phyloP scores from a whole-genome alignment of 2,797 vertebrate genomes.

The Microchirus variegatus region DNA sequence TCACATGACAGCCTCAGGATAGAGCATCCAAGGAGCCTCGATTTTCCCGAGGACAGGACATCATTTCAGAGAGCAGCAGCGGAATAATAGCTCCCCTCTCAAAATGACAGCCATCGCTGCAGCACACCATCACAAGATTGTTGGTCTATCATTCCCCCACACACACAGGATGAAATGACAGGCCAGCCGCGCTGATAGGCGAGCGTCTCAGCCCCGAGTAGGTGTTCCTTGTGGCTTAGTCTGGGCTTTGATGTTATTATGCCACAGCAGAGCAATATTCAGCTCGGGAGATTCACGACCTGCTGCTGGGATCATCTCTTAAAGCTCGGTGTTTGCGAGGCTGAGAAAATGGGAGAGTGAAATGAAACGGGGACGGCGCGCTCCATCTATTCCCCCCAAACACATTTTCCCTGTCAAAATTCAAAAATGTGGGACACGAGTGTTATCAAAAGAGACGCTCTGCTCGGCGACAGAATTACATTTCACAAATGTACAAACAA shows the following conservation, averaged over 20 bases:
- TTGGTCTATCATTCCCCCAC: slow-evolving; percentile 69
- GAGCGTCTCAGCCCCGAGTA: slow-evolving; percentile 62
- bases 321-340: slow-evolving; percentile 55
- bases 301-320: slow-evolving; percentile 56
- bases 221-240: slow-evolving; percentile 72
- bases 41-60: slow-evolving; percentile 71
- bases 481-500: slow-evolving; percentile 20
- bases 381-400: slow-evolving; percentile 23
- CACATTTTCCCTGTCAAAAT: slow-evolving; percentile 31
- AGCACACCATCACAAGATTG: slow-evolving; percentile 75
- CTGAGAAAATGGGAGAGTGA: slow-evolving; percentile 48
- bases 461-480: slow-evolving; percentile 37
- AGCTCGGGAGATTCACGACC: slow-evolving; percentile 52
- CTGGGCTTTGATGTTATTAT: slow-evolving; percentile 72
- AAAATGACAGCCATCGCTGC: slow-evolving; percentile 73
- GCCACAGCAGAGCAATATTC: slow-evolving; percentile 60
- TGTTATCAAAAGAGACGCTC: slow-evolving; percentile 33
- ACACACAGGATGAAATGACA: slow-evolving; percentile 69
- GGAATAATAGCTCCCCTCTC: slow-evolving; percentile 73
- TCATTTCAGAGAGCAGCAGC: slow-evolving; percentile 73
- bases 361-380: slow-evolving; percentile 15
- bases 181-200: slow-evolving; percentile 61
- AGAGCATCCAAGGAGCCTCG: slow-evolving; percentile 62
- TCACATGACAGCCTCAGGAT: slow-evolving; percentile 69
- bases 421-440: slow-evolving; percentile 42